A percentile compares a stretch with the other conserved stretches of the same genome.
Conservation (phyloP, 2,797 vertebrate species). For the Urophycis tenuis region DNA sequence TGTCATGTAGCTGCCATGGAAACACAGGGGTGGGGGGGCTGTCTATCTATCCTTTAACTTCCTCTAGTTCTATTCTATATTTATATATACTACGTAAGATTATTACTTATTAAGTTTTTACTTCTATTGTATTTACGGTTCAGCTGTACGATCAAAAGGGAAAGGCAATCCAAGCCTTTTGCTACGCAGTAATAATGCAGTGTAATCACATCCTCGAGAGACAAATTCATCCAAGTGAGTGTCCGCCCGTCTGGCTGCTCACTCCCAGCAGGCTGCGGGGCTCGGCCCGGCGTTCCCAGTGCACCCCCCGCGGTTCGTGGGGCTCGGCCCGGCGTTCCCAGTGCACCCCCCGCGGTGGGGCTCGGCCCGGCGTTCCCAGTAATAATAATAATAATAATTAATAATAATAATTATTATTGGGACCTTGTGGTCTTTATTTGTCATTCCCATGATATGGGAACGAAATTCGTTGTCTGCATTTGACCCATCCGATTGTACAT, state of each 20-base stretch:
- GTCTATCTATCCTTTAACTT: not conserved
- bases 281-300: not conserved
- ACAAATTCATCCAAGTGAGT: not conserved
- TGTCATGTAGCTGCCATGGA: not conserved
- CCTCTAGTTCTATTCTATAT: too few species aligned
- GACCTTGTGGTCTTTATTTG: too few species aligned
- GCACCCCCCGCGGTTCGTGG: not conserved
- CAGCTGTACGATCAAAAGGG: not conserved
- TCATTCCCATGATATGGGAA: too few species aligned
- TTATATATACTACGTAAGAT: too few species aligned
- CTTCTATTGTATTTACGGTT: not conserved
- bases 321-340: not conserved
- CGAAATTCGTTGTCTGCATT: too few species aligned
- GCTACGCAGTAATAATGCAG: too few species aligned
- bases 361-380: not conserved
- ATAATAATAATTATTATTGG: too few species aligned
- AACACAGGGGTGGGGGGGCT: too few species aligned
- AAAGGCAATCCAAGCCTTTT: not conserved
- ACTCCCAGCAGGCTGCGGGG: not conserved
- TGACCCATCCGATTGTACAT: too few species aligned
- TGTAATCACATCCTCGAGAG: too few species aligned
- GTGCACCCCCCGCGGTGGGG: not conserved
- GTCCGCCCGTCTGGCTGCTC: not conserved
- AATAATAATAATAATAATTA: too few species aligned
- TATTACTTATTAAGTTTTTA: too few species aligned